A percentile compares a stretch with the other conserved stretches of the same genome.
Conservation (phyloP, 2,888 invertebrate species). For the Homarus gammarus region DNA sequence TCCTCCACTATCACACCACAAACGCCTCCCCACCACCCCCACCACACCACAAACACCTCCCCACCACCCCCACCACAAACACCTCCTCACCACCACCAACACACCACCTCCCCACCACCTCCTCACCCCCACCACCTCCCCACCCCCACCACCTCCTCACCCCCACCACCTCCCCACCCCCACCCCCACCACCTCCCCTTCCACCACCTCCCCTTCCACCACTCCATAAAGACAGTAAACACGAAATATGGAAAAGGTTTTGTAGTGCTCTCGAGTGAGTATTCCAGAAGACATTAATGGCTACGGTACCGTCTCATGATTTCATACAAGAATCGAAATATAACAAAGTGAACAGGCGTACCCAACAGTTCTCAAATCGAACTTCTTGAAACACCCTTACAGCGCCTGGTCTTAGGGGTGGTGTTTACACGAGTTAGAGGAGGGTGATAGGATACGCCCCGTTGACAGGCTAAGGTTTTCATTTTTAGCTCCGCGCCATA, state of each 20-base stretch:
- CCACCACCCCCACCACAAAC: not conserved
- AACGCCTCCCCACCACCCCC: not conserved
- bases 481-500: slow-evolving; percentile 60
- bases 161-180: not conserved
- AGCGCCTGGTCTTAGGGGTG: not conserved
- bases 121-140: too few relatives aligned
- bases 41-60: not conserved
- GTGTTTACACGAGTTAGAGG: not conserved
- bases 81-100: not conserved
- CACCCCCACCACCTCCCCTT: not conserved
- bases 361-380: not conserved
- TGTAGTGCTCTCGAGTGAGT: slow-evolving; percentile 65
- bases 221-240: slow-evolving; percentile 47
- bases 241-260: slow-evolving; percentile 64
- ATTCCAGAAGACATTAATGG: slow-evolving; percentile 69
- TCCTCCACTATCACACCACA: not conserved
- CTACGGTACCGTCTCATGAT: slow-evolving; percentile 62
- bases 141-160: not conserved
- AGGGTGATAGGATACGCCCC: slow-evolving; percentile 12
- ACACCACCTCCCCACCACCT: too few relatives aligned
- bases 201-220: slow-evolving; percentile 19
- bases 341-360: slow-evolving; percentile 33
- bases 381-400: not conserved
- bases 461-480: slow-evolving; percentile 36
- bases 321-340: slow-evolving; percentile 67